phyloP scores from a whole-genome alignment of 2,797 vertebrate genomes.

The Myripristis murdjan region DNA sequence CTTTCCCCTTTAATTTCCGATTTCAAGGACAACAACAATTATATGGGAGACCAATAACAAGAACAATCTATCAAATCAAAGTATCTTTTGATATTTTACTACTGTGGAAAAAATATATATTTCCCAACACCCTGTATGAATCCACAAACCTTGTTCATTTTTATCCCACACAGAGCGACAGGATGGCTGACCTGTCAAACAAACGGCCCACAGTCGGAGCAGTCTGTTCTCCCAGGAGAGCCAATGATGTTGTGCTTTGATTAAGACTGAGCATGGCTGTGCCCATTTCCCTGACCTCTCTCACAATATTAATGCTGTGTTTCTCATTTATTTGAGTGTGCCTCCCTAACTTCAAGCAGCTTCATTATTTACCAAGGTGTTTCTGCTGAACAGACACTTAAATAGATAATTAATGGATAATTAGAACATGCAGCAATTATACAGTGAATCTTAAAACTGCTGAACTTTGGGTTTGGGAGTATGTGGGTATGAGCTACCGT shows the following conservation, averaged over 20 bases:
- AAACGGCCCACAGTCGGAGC: neutral
- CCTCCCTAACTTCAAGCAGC: conserved; percentile 37
- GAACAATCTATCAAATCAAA: too few species aligned
- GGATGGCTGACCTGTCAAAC: neutral
- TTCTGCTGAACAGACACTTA: conserved; percentile 75
- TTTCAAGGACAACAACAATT: too few species aligned
- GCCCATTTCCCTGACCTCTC: conserved; percentile 61
- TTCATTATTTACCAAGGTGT: conserved; percentile 70
- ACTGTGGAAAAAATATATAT: too few species aligned
- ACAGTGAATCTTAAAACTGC: conserved; percentile 64
- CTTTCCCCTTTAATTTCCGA: too few species aligned
- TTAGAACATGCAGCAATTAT: conserved; percentile 66
- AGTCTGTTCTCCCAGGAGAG: conserved; percentile 13
- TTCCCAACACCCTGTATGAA: too few species aligned
- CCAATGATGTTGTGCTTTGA: conserved; percentile 35
- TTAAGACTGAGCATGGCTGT: conserved; percentile 28
- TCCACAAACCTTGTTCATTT: too few species aligned
- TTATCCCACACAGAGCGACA: neutral
- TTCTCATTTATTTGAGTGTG: conserved; percentile 53
- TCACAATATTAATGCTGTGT: conserved; percentile 13
- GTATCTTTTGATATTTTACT: too few species aligned
- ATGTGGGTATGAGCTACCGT: conserved; percentile 9
- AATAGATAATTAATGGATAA: conserved; percentile 75
- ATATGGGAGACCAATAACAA: too few species aligned
- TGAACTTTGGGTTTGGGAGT: conserved; percentile 47